Percentiles rank a stretch among this genome's conserved stretches.
These are phyloP conservation scores for Octopus sinensis DNA, from an alignment of 1,140 invertebrate species.

Conservation along the genomic window DNA sequence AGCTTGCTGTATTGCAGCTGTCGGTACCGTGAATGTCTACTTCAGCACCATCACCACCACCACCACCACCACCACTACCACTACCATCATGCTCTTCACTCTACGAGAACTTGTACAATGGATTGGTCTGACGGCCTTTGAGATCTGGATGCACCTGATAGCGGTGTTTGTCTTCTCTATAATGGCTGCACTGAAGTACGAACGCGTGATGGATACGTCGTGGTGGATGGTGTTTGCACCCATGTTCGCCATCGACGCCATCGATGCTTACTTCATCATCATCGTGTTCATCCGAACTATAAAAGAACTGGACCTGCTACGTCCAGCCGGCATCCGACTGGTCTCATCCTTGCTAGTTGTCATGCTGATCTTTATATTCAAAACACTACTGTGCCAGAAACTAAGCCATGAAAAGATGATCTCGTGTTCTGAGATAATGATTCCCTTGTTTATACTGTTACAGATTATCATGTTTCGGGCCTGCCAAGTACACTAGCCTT, in stretches of 20 bases:
- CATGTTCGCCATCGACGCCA: conserved; percentile 83
- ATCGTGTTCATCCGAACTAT: conserved; percentile 92
- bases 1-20: not conserved
- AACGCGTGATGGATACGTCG: conserved; percentile 42
- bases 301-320: conserved; percentile 64
- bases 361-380: conserved; percentile 83
- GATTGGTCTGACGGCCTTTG: conserved; percentile 89
- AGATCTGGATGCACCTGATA: conserved; percentile 85
- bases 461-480: conserved; percentile 86
- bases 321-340: conserved; percentile 69
- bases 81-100: conserved; percentile 75
- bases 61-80: not conserved
- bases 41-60: not conserved
- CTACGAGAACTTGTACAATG: conserved; percentile 85
- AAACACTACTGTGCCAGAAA: conserved; percentile 87
- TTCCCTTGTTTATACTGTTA: conserved; percentile 84
- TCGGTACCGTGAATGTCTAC: conserved; percentile 3
- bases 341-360: conserved; percentile 83
- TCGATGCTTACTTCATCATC: conserved; percentile 89
- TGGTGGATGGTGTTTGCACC: conserved; percentile 84
- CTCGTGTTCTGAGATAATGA: conserved; percentile 87
- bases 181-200: conserved; percentile 69
- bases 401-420: conserved; percentile 74
- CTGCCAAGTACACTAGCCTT: conserved; percentile 74
- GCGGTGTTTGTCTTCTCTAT: conserved; percentile 80